Conservation (phyloP, 1,140 invertebrate genomes). For the Orchestia grillus region DNA sequence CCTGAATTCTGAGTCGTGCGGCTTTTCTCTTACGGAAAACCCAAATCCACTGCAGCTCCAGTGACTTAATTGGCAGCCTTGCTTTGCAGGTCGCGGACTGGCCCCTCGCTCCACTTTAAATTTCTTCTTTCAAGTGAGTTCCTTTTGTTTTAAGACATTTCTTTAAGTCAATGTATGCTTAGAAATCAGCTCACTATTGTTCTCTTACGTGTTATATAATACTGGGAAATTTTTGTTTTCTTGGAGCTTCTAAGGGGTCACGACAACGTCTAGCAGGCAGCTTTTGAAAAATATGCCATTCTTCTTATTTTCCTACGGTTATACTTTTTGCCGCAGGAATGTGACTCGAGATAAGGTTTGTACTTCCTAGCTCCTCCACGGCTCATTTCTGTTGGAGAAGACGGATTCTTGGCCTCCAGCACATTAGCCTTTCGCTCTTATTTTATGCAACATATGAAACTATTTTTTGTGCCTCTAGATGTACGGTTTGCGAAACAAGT, state of each 20-base stretch:
- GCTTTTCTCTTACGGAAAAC: neutral
- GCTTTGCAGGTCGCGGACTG: constrained; percentile 36
- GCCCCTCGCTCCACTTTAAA: constrained; percentile 38
- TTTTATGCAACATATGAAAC: no score
- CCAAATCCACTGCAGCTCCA: neutral
- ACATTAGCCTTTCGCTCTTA: no score
- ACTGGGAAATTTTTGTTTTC: neutral
- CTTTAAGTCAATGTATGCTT: neutral
- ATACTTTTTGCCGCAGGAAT: neutral
- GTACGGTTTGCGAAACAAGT: no score
- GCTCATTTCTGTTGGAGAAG: neutral
- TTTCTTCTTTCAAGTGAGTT: constrained; percentile 38
- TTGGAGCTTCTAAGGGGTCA: neutral
- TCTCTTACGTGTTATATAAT: neutral
- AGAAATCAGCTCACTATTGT: neutral
- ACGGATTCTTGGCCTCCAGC: no score
- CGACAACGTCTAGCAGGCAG: neutral
- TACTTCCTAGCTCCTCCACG: neutral
- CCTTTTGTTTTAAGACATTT: neutral
- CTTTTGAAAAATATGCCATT: neutral
- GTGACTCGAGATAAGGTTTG: neutral
- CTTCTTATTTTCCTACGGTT: neutral
- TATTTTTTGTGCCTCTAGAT: no score
- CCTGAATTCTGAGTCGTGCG: neutral
- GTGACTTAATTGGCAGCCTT: constrained; percentile 40